Conservation (phyloP, 2,888 invertebrate species). For the Salpingus planirostris region DNA sequence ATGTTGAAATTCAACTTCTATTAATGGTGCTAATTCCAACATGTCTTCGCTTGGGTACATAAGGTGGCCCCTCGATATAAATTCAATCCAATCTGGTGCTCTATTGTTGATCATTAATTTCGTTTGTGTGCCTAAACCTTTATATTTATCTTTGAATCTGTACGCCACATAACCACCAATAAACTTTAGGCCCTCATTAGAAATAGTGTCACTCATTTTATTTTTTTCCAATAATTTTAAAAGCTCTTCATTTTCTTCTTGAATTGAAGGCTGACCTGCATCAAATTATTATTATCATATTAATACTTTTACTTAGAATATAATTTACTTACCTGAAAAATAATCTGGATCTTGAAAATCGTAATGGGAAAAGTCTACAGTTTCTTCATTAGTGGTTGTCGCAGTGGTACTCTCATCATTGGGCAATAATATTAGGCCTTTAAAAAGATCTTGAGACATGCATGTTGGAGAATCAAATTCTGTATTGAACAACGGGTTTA, state of each 20-base stretch:
- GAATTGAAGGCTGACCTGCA: too few species aligned
- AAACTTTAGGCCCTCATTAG: constrained; percentile 7
- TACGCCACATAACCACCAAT: constrained; percentile 13
- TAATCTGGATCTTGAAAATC: constrained; percentile 1
- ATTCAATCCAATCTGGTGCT: constrained; percentile 8
- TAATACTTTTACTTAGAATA: too few species aligned
- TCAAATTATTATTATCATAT: too few species aligned
- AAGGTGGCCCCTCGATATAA: constrained; percentile 12
- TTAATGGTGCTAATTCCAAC: constrained; percentile 5
- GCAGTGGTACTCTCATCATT: too few species aligned
- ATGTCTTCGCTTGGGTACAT: constrained; percentile 10
- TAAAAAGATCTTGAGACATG: constrained; percentile 3
- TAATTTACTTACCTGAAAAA: background rate
- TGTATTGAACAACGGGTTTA: constrained; percentile 5
- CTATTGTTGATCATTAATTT: background rate
- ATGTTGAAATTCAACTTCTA: constrained; percentile 8
- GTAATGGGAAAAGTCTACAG: background rate
- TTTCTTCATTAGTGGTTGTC: background rate
- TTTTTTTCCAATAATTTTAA: constrained; percentile 1
- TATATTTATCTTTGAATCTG: constrained; percentile 13
- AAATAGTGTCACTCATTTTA: background rate
- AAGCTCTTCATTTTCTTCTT: constrained; percentile 1
- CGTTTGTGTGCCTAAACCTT: constrained; percentile 2
- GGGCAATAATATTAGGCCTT: too few species aligned
- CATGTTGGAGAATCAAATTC: constrained; percentile 1